Percentiles rank a stretch among this genome's conserved stretches.
Evolutionary conservation across 2,113 vertebrate species (phyloP).

Genomic region (Nibea coibor): DNA sequence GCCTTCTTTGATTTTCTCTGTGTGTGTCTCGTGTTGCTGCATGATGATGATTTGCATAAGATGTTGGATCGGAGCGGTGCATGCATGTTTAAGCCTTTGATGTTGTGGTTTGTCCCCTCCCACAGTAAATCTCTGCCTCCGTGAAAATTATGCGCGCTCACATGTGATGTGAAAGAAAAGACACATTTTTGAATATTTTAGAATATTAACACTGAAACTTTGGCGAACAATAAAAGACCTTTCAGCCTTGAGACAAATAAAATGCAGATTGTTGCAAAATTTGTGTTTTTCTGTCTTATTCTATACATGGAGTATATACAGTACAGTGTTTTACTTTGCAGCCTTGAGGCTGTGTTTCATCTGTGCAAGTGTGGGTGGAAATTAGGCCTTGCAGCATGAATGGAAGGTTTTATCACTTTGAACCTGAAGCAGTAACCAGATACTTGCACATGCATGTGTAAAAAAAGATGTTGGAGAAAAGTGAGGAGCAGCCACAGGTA

Average conservation of each 20-base stretch:
- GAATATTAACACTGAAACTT: not conserved
- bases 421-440: too few species aligned
- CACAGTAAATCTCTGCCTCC: constrained; percentile 37
- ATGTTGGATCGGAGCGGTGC: constrained; percentile 22
- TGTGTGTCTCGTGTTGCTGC: constrained; percentile 32
- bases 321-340: not conserved
- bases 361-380: not conserved
- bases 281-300: too few species aligned
- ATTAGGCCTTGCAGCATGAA: not conserved
- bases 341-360: not conserved
- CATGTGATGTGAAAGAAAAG: constrained; percentile 9
- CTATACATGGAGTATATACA: too few species aligned
- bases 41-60: constrained; percentile 60
- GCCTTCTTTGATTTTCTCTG: constrained; percentile 25
- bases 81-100: constrained; percentile 60
- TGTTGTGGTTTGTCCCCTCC: constrained; percentile 24
- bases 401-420: not conserved
- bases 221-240: not conserved
- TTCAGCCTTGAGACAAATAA: not conserved
- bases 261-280: not conserved
- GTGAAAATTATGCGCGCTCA: constrained; percentile 11
- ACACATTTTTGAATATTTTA: constrained; percentile 21
- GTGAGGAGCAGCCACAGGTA: too few species aligned
- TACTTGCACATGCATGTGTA: too few species aligned
- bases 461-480: too few species aligned